Base-by-base conservation (phyloP, 1,140 invertebrate species). In the Pristionchus pacificus region DNA sequence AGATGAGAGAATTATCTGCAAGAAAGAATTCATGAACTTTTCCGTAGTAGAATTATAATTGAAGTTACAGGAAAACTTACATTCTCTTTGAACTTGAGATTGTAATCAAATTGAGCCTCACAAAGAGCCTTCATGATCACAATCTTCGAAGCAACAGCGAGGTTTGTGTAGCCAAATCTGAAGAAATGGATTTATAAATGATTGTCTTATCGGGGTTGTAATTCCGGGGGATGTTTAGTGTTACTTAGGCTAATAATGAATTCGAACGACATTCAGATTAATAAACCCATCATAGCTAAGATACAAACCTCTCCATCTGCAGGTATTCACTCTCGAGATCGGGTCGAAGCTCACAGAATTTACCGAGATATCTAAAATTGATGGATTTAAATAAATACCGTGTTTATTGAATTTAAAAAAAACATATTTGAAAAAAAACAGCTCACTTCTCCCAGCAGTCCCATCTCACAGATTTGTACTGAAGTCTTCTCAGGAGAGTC, bases 21-120 rank as follows among this genome's bases (percentile, higher is more conserved):
- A 73, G 19, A 49, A 15, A 24, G 30, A 69, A 71, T 24, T 71
- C 27, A 3, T 69, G 59, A 70, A 70, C 2, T 19, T n/a, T n/a
- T n/a, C n/a, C n/a, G n/a, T n/a, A n/a, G n/a, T n/a, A n/a, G n/a
- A n/a, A n/a, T 49, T 49, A 49, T 49, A 49, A 49, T 49, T 49
- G 6, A 49, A 38, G 32, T 3, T 13, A n/a, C 15, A 72, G 25
- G 2, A 29, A 3, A 60, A 25, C 72, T 75, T 32, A 74, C 89
- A 84, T 93, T 91, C 76, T 89, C 89, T 85, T 97, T 95, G 84
- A 98, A 97, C 83, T 93, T 96, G 58, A 88, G 86, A 88, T 97
- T 95, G 74, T 89, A 88, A 82, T 97, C 93, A 87, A 98, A 98
- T 85, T 97, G 95, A 77, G 90, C 89, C 86, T 97, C 95, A 72